A percentile compares a stretch with the other conserved stretches of the same genome.
phyloP scores from a whole-genome alignment of 2,797 vertebrate species.

The Myotis vivesi region DNA sequence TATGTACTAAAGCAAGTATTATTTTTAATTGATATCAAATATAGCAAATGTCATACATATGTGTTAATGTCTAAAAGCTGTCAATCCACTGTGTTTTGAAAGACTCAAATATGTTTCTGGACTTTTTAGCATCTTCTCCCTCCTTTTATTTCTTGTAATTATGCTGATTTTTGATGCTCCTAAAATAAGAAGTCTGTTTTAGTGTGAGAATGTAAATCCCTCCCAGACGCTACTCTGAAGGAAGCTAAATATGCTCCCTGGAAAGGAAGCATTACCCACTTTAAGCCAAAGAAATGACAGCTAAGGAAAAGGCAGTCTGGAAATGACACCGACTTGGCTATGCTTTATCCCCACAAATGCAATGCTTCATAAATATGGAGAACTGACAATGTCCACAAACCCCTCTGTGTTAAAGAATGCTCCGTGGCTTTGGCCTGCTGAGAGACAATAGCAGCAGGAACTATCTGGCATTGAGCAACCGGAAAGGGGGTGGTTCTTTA shows the following conservation, averaged over 20 bases:
- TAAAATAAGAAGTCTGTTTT: slow-evolving; percentile 46
- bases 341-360: slow-evolving; percentile 57
- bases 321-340: slow-evolving; percentile 34
- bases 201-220: slow-evolving; percentile 39
- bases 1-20: neutral
- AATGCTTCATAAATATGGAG: slow-evolving; percentile 45
- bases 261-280: slow-evolving; percentile 51
- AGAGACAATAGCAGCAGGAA: slow-evolving; percentile 43
- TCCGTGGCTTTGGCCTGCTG: slow-evolving; percentile 30
- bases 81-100: neutral
- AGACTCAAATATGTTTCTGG: neutral
- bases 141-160: neutral
- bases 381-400: slow-evolving; percentile 55
- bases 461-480: slow-evolving; percentile 29
- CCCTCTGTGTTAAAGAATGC: slow-evolving; percentile 33
- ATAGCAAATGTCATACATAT: neutral
- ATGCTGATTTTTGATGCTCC: slow-evolving; percentile 50
- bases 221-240: slow-evolving; percentile 47
- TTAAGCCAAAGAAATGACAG: slow-evolving; percentile 65
- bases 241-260: slow-evolving; percentile 53
- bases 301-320: slow-evolving; percentile 48
- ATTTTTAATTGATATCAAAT: slow-evolving; percentile 6
- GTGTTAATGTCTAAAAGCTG: neutral
- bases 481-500: slow-evolving; percentile 50
- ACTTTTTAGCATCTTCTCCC: neutral